Conservation (phyloP, 2,797 vertebrate species). For the Triplophysa yarkandensis region DNA sequence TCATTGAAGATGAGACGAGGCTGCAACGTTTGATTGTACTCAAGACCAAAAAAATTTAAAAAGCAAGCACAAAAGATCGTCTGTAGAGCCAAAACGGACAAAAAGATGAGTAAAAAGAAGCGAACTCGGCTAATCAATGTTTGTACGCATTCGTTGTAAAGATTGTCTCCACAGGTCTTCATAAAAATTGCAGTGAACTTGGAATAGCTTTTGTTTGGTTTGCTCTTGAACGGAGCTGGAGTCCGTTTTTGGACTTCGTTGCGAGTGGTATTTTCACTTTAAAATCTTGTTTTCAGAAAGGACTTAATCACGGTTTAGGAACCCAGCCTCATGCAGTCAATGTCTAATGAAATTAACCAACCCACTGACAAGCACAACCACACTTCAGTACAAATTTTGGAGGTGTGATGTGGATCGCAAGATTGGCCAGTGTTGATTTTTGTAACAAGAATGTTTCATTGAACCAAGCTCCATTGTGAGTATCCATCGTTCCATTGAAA, state of each 20-base stretch:
- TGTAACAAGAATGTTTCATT: slow-evolving; percentile 8
- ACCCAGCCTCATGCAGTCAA: neutral
- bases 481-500: slow-evolving; percentile 25
- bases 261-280: neutral
- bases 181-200: slow-evolving; percentile 30
- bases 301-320: slow-evolving; percentile 15
- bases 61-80: slow-evolving; percentile 16
- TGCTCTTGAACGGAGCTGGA: neutral
- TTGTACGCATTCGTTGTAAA: neutral
- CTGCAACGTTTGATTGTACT: slow-evolving; percentile 67
- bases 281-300: slow-evolving; percentile 9
- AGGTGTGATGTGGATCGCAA: slow-evolving; percentile 17
- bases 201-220: slow-evolving; percentile 1
- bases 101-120: slow-evolving; percentile 21
- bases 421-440: slow-evolving; percentile 25
- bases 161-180: slow-evolving; percentile 4
- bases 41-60: slow-evolving; percentile 47
- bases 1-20: slow-evolving; percentile 69
- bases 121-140: slow-evolving; percentile 35
- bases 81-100: slow-evolving; percentile 9
- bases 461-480: slow-evolving; percentile 3
- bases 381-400: slow-evolving; percentile 20
- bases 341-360: slow-evolving; percentile 26
- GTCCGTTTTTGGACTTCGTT: slow-evolving; percentile 1
- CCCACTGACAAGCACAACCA: slow-evolving; percentile 21